Base-by-base conservation (phyloP, 2,888 invertebrate species). In the Torymus tubicola region DNA sequence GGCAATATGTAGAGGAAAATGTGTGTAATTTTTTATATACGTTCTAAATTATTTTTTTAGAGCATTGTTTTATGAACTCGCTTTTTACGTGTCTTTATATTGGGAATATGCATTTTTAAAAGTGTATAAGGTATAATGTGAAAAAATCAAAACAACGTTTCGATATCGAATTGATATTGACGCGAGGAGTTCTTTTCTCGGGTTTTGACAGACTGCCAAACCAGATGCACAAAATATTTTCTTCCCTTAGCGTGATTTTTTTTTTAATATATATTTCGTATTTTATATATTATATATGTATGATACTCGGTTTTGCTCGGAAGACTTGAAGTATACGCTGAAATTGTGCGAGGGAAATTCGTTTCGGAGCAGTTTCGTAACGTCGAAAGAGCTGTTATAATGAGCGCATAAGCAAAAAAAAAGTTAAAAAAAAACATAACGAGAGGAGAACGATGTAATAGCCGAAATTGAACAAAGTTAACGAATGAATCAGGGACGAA, bases 321-420 rank as follows among this genome's bases (percentile, higher is more conserved):
- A 42, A 42, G 42, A 42, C 42, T 42, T 42, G 42, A 42, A 42
- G 42, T 42, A 42, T 42, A 42, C 42, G 55, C 31, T 52, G 18
- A 16, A 63, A 55, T 21, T 42, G 42, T 42, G 10, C 42, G 42
- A 42, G 8, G 42, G 8, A n/a, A 76, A 71, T 67, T 77, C 42
- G 31, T n/a, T 24, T 68, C 63, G 72, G 60, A 77, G 31, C 69
- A 77, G 76, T 72, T 72, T 69, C 16, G 68, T 67, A n/a, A 10
- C 11, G 58, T 52, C 16, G 42, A 55, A 60, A 61, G 68, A 55
- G 2, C 42, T 63, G 21, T 74, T 60, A 14, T 50, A 81, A 65
- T 64, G 61, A 67, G 55, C 58, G 57, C 68, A 78, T 69, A 31
- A 68, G 42, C 68, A 67, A 68, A 75, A 73, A 31, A 78, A 67